Evolutionary conservation across 2,113 vertebrate genomes (phyloP).

Genomic region (Suricata suricatta): DNA sequence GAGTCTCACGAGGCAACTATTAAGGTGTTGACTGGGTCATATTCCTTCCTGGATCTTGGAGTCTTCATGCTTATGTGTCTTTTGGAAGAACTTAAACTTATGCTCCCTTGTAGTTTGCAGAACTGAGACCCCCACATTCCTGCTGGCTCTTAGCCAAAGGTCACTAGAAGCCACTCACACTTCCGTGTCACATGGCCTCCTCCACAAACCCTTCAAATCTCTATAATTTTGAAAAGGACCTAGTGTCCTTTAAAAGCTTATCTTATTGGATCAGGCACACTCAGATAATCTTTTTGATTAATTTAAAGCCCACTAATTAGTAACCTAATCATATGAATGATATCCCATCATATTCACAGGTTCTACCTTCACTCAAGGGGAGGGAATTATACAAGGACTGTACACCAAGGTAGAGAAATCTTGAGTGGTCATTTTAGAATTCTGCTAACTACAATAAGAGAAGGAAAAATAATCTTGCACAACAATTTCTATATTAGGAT

Average conservation of each 20-base stretch:
- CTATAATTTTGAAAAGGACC: background rate
- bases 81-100: background rate
- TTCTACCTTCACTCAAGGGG: background rate
- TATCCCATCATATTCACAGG: background rate
- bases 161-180: background rate
- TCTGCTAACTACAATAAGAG: background rate
- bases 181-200: background rate
- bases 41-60: background rate
- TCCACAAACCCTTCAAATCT: background rate
- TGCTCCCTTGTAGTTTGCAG: background rate
- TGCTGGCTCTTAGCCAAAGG: background rate
- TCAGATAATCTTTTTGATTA: background rate
- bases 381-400: background rate
- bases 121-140: background rate
- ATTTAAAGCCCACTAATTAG: background rate
- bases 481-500: background rate
- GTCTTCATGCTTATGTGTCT: background rate
- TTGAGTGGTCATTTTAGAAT: background rate
- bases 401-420: background rate
- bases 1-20: background rate
- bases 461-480: background rate
- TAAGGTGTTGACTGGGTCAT: background rate
- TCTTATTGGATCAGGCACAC: background rate
- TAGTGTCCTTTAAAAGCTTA: background rate
- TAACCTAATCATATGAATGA: background rate